Base-by-base conservation (phyloP, 2,888 invertebrate species). In the Siphonodentalium dalli region DNA sequence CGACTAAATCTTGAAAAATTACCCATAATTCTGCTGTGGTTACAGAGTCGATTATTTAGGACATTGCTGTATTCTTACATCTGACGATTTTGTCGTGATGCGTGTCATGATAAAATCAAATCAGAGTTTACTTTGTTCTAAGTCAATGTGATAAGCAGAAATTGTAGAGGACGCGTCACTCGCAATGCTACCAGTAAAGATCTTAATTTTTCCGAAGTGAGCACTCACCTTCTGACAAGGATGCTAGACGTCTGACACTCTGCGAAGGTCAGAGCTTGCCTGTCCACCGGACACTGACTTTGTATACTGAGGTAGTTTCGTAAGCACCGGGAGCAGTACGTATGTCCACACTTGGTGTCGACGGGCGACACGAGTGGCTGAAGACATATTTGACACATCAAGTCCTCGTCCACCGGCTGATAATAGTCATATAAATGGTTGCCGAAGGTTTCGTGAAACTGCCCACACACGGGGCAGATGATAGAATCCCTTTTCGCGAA, bases 291-390 rank as follows among this genome's bases (percentile, higher is more conserved):
- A 63, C 83, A 83, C 61, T 77, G 74, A 41, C 74, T 78, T 67
- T 83, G 82, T 41, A 78, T 65, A 45, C 69, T 71, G 57, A 80
- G 69, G 69, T 80, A 78, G 69, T 74, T 79, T 48, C 77, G 72
- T 20, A 80, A 60, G 61, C 80, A 80, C 44, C 71, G 59, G 7
- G 74, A 67, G 56, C 80, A 80, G 66, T 75, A 80, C 13, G 79
- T 80, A 58, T 80, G 79, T 23, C 79, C 79, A 57, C 80, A 80
- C 58, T 68, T 69, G 1, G 80, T 79, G 71, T 83, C 83, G 43
- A 82, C 62, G 3, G 83, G 83, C 43, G 77, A 77, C 47, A 83
- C 83, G 54, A 83, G 71, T 0, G 83, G 83, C 70, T 83, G 83
- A 21, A 82, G 74, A 65, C 83, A 83, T 52, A 83, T 80, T 63